Percentiles rank a stretch among this genome's conserved stretches.
Evolutionary conservation across 1,140 invertebrate genomes (phyloP).

Genomic region (Hylyphantes graminicola): DNA sequence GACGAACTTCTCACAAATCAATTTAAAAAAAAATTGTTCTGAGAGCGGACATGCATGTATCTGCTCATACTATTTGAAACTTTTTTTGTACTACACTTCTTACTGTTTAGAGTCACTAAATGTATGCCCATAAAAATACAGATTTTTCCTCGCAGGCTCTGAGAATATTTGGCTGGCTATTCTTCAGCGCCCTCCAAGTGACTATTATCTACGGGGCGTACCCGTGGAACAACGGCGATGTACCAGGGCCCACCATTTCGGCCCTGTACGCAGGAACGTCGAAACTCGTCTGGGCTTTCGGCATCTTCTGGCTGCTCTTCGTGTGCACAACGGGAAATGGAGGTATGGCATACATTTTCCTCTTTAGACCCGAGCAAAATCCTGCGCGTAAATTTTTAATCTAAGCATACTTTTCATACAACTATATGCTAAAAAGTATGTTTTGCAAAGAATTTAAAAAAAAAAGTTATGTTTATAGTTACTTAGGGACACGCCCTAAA

Average conservation of each 20-base stretch:
- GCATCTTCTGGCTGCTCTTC: conserved; percentile 60
- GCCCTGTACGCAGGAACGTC: conserved; percentile 58
- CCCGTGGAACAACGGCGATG: conserved; percentile 55
- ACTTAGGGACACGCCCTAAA: too few relatives aligned
- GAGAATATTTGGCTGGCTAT: conserved; percentile 42
- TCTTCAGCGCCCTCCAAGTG: conserved; percentile 21
- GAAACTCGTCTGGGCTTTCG: conserved; percentile 55
- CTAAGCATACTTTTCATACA: too few relatives aligned
- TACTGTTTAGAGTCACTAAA: too few relatives aligned
- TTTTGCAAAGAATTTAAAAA: too few relatives aligned
- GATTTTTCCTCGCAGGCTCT: conserved; percentile 39
- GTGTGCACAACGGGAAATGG: conserved; percentile 59
- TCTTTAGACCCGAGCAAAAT: not conserved
- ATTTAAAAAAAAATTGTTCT: too few relatives aligned
- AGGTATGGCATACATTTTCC: conserved; percentile 43
- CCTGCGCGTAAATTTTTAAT: not conserved
- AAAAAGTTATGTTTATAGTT: too few relatives aligned
- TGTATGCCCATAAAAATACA: conserved; percentile 6
- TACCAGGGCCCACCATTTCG: conserved; percentile 16
- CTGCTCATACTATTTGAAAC: too few relatives aligned
- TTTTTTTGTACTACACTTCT: too few relatives aligned
- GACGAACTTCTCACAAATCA: too few relatives aligned
- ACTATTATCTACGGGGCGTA: conserved; percentile 44
- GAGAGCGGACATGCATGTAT: too few relatives aligned
- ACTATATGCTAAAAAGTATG: too few relatives aligned